phyloP scores from a whole-genome alignment of 2,888 invertebrate genomes.

The Cataglyphis cursor region DNA sequence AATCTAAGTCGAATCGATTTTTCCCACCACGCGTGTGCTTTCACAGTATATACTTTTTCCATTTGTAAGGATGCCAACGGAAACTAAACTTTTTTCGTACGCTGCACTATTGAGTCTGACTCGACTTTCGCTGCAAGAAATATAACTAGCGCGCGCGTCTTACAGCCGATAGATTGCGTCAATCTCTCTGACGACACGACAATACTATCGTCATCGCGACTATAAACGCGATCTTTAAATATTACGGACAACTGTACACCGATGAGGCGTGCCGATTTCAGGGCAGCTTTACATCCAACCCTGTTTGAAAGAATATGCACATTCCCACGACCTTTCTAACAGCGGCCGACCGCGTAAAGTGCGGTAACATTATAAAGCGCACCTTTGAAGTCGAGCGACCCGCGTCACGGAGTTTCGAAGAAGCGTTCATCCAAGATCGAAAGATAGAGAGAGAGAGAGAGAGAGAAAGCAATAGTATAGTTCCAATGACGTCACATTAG shows the following conservation, averaged over 20 bases:
- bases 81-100: neutral
- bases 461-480: slow-evolving; percentile 16
- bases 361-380: slow-evolving; percentile 45
- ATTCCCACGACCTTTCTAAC: slow-evolving; percentile 70
- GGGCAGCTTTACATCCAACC: slow-evolving; percentile 57
- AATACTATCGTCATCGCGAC: slow-evolving; percentile 1
- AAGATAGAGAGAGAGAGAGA: neutral
- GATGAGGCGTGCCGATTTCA: slow-evolving; percentile 33
- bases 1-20: slow-evolving; percentile 42
- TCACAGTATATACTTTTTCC: neutral
- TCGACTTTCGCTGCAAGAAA: neutral
- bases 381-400: slow-evolving; percentile 27
- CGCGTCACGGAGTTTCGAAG: slow-evolving; percentile 35
- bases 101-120: neutral
- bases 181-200: neutral
- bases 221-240: slow-evolving; percentile 35
- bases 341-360: slow-evolving; percentile 31
- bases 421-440: neutral
- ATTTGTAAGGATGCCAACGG: neutral
- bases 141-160: neutral
- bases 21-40: neutral
- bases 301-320: slow-evolving; percentile 42
- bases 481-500: slow-evolving; percentile 59
- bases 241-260: neutral
- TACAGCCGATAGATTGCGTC: neutral